Conservation (phyloP, 2,888 invertebrate genomes). For the Acheta domesticus region DNA sequence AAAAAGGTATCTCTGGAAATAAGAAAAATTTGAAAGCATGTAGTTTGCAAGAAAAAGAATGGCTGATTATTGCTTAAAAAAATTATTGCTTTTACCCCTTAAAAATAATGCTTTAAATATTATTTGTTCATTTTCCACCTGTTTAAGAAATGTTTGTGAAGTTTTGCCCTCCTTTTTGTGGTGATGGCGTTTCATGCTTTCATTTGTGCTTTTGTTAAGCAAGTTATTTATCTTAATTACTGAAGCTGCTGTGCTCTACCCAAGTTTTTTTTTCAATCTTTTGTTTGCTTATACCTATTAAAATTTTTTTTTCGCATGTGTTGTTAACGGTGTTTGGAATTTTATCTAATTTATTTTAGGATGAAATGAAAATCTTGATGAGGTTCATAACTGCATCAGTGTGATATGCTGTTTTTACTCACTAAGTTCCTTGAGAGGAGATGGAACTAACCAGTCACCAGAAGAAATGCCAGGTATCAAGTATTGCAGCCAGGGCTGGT, state of each 20-base stretch:
- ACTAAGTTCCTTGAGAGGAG: not conserved
- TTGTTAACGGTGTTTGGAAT: constrained; percentile 19
- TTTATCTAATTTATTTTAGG: constrained; percentile 19
- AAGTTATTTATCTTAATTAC: not conserved
- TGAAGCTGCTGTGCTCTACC: not conserved
- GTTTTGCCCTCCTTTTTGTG: not conserved
- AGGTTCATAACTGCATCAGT: not conserved
- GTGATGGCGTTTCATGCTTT: not conserved
- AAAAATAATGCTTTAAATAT: too few species aligned
- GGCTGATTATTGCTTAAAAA: too few species aligned
- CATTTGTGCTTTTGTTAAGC: not conserved
- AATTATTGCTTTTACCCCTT: too few species aligned
- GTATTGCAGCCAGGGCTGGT: too few species aligned
- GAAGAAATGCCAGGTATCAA: constrained; percentile 4
- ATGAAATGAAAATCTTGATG: not conserved
- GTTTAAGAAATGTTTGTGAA: not conserved
- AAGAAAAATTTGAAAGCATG: too few species aligned
- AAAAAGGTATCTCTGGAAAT: too few species aligned
- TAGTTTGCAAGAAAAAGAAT: too few species aligned
- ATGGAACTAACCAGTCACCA: not conserved
- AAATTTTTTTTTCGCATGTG: not conserved
- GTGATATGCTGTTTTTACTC: not conserved
- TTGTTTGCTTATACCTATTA: not conserved
- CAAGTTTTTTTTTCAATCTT: not conserved
- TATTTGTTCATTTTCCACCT: too few species aligned